Conservation (phyloP, 2,888 invertebrate genomes). For the Drosophila helvetica region DNA sequence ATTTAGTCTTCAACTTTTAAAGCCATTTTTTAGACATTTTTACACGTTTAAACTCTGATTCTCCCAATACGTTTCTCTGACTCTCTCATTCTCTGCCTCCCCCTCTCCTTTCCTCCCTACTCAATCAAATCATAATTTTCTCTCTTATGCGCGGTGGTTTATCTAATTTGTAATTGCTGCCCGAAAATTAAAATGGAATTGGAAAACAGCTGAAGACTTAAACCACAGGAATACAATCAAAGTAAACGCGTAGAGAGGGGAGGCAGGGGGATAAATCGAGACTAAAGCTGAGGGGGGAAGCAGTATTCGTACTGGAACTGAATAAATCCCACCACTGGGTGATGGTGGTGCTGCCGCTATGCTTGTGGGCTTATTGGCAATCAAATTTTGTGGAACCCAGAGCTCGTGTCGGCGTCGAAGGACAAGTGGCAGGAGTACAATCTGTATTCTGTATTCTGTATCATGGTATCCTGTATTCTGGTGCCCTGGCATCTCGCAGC, state of each 20-base stretch:
- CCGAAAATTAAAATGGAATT: slow-evolving; percentile 47
- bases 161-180: slow-evolving; percentile 72
- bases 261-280: neutral
- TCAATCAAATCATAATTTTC: slow-evolving; percentile 46
- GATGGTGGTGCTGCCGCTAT: slow-evolving; percentile 15
- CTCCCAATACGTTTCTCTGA: neutral
- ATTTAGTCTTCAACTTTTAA: too few species aligned
- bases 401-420: slow-evolving; percentile 38
- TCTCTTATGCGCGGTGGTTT: slow-evolving; percentile 40
- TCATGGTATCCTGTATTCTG: neutral
- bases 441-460: neutral
- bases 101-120: neutral
- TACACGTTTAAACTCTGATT: too few species aligned
- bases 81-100: neutral
- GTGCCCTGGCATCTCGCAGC: slow-evolving; percentile 6
- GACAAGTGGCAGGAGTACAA: slow-evolving; percentile 9
- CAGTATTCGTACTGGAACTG: neutral
- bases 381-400: slow-evolving; percentile 55
- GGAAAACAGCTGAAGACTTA: slow-evolving; percentile 19
- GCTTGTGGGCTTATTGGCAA: slow-evolving; percentile 70
- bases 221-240: slow-evolving; percentile 52
- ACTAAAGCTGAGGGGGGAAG: neutral
- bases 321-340: slow-evolving; percentile 64
- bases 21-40: too few species aligned
- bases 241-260: slow-evolving; percentile 2